Percentiles rank a stretch among this genome's conserved stretches.
Conservation (phyloP, 2,113 vertebrate genomes). For the Thomomys bottae region DNA sequence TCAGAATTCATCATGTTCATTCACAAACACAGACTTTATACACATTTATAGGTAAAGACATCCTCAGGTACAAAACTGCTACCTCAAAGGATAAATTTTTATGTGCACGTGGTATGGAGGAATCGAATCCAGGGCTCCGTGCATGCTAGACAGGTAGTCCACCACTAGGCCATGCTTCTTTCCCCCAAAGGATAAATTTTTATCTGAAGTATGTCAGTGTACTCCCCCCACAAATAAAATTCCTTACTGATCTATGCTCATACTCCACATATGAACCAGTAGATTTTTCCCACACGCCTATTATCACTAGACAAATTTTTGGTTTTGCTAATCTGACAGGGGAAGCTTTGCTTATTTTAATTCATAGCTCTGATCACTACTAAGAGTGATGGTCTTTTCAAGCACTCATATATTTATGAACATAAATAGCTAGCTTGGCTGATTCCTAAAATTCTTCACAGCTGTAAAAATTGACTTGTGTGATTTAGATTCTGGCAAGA, state of each 20-base stretch:
- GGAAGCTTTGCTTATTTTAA: not conserved
- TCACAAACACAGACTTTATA: not conserved
- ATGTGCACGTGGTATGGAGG: no score
- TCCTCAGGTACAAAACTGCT: slow-evolving; percentile 20
- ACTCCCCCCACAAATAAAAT: not conserved
- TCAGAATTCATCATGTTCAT: slow-evolving; percentile 38
- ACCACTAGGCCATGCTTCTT: no score
- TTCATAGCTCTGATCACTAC: not conserved
- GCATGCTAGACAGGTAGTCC: no score
- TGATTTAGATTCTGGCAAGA: not conserved
- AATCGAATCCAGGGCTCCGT: no score
- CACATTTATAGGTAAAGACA: not conserved
- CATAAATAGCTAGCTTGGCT: slow-evolving; percentile 23
- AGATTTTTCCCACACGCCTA: slow-evolving; percentile 7
- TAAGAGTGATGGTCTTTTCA: not conserved
- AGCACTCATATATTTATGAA: not conserved
- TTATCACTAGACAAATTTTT: not conserved
- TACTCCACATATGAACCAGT: not conserved
- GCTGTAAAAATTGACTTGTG: not conserved
- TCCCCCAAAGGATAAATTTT: slow-evolving; percentile 5
- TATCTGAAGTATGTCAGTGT: slow-evolving; percentile 35
- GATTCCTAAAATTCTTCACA: not conserved
- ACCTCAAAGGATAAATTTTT: slow-evolving; percentile 20
- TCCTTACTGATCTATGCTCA: not conserved
- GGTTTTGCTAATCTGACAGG: not conserved